These are phyloP conservation scores for Papilio polyxenes DNA, from an alignment of 1,140 invertebrate species.

Conservation along the genomic window DNA sequence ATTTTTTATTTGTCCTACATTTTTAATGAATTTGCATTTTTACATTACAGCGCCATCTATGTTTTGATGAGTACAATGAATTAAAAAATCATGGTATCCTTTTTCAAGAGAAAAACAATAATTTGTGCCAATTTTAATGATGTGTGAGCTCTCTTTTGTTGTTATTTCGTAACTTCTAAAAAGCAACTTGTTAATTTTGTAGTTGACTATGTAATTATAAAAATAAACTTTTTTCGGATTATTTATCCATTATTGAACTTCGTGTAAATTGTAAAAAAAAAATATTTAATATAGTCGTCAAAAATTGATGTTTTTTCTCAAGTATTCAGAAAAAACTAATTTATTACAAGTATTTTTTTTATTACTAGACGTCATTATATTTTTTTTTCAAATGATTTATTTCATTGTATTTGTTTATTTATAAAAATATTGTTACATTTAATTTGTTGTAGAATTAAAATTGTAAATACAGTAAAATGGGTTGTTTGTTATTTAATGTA, in stretches of 20 bases:
- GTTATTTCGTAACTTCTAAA: background rate
- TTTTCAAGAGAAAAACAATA: background rate
- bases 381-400: constrained; percentile 37
- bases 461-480: constrained; percentile 69
- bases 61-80: background rate
- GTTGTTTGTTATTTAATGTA: constrained; percentile 75
- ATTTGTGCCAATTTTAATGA: constrained; percentile 3
- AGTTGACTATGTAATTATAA: background rate
- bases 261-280: background rate
- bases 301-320: background rate
- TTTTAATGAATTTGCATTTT: background rate
- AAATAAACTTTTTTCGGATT: too few relatives aligned
- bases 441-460: constrained; percentile 60
- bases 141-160: background rate
- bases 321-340: constrained; percentile 25
- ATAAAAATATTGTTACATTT: constrained; percentile 65
- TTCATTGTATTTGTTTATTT: constrained; percentile 47
- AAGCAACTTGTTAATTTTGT: background rate
- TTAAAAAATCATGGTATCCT: background rate
- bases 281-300: background rate
- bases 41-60: background rate
- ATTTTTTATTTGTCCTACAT: background rate
- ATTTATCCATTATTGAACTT: background rate
- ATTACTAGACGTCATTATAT: background rate
- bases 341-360: constrained; percentile 38